Conservation (phyloP, 1,140 invertebrate species). For the Akabosia matsudoensis region DNA sequence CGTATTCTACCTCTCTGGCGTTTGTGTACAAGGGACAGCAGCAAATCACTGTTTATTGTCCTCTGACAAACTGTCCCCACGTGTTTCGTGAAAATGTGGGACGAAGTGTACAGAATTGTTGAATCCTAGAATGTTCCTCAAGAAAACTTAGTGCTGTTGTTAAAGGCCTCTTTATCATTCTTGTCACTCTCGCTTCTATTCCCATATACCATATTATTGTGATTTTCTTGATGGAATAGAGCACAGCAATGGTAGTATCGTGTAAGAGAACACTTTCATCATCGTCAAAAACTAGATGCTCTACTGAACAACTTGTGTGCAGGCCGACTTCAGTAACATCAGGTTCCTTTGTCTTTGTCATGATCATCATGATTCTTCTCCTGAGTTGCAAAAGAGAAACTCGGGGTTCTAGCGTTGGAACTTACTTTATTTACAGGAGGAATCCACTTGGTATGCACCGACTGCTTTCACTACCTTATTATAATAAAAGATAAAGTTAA, state of each 20-base stretch:
- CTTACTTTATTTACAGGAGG: slow-evolving; percentile 30
- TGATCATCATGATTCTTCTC: not conserved
- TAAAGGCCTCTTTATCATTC: not conserved
- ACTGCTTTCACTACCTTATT: not conserved
- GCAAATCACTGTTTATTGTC: not conserved
- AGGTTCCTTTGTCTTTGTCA: not conserved
- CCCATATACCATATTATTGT: not conserved
- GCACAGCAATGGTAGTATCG: not conserved
- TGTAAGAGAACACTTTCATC: not conserved
- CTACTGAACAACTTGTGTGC: not conserved
- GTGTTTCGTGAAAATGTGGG: not conserved
- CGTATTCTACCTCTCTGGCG: too few relatives aligned
- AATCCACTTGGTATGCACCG: slow-evolving; percentile 27
- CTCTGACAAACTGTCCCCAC: not conserved
- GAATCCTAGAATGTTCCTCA: not conserved
- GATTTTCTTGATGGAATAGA: not conserved
- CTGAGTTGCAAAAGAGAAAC: not conserved
- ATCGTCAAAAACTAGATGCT: not conserved
- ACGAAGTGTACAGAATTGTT: not conserved
- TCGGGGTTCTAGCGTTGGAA: slow-evolving; percentile 15
- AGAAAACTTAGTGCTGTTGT: too few relatives aligned
- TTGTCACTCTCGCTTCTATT: not conserved
- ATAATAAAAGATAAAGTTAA: not conserved
- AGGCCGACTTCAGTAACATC: not conserved
- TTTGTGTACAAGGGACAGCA: too few relatives aligned